These are phyloP conservation scores for Tortricodes alternella DNA, from an alignment of 2,888 invertebrate genomes.

Conservation along the genomic window DNA sequence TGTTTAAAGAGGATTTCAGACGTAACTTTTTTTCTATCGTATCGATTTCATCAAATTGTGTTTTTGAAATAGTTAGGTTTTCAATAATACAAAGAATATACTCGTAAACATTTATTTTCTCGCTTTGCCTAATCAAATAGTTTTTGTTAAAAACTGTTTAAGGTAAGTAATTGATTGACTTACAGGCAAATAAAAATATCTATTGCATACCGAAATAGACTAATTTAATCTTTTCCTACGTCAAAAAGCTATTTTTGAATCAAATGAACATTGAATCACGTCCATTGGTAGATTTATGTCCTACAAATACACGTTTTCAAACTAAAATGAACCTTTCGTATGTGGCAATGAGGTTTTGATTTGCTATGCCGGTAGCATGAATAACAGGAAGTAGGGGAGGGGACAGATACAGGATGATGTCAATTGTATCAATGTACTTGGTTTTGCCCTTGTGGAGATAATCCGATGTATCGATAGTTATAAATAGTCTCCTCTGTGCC, in stretches of 20 bases:
- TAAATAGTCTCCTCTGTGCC: not conserved
- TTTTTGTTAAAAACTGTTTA: too few species aligned
- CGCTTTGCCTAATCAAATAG: too few species aligned
- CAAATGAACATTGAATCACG: conserved; percentile 12
- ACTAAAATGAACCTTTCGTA: conserved; percentile 38
- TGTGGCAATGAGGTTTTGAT: conserved; percentile 35
- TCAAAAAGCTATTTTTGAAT: conserved; percentile 25
- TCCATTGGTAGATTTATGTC: conserved; percentile 24
- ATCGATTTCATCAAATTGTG: too few species aligned
- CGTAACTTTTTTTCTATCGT: too few species aligned
- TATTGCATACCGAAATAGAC: not conserved
- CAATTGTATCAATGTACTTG: conserved; percentile 59
- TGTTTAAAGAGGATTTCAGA: too few species aligned
- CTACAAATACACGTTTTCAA: not conserved
- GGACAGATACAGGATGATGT: conserved; percentile 61
- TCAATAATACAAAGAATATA: too few species aligned
- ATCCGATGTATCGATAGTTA: conserved; percentile 50
- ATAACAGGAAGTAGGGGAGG: conserved; percentile 48
- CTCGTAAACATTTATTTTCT: too few species aligned
- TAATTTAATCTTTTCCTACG: not conserved
- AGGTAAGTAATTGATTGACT: too few species aligned
- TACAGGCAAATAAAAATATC: too few species aligned
- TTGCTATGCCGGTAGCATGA: conserved; percentile 47
- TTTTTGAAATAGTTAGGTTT: too few species aligned
- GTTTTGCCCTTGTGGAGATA: conserved; percentile 66